Conservation (phyloP, 2,888 invertebrate species). For the Agonopterix heracliana region DNA sequence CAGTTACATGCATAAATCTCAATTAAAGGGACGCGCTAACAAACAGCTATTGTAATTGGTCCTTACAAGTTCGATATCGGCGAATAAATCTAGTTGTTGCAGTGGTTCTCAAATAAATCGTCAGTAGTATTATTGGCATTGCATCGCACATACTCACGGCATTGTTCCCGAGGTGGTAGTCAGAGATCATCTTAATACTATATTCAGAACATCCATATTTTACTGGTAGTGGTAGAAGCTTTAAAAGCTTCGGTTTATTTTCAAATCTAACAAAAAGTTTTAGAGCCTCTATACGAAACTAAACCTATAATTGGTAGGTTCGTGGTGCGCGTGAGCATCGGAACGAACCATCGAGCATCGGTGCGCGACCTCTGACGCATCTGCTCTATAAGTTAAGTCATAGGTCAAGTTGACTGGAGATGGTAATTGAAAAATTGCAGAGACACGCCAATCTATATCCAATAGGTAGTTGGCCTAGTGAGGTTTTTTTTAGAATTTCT, state of each 20-base stretch:
- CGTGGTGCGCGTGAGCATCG: neutral
- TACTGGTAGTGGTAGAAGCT: no score
- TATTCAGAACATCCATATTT: no score
- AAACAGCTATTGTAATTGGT: slow-evolving; percentile 22
- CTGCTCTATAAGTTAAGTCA: slow-evolving; percentile 27
- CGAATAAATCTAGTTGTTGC: slow-evolving; percentile 11
- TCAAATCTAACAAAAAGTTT: neutral
- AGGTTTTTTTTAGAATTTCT: no score
- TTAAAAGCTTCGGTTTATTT: neutral
- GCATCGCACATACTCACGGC: no score
- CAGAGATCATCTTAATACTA: no score
- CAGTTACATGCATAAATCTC: slow-evolving; percentile 31
- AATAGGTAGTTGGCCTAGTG: no score
- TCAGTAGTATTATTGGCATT: neutral
- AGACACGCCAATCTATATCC: no score
- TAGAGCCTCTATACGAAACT: no score
- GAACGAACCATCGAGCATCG: neutral
- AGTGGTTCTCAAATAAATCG: neutral
- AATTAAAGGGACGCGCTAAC: slow-evolving; percentile 20
- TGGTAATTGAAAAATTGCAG: slow-evolving; percentile 1
- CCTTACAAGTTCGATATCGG: slow-evolving; percentile 13
- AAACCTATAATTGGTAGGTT: neutral
- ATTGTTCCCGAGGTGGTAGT: no score
- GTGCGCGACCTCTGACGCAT: slow-evolving; percentile 23
- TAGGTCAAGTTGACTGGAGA: slow-evolving; percentile 25